phyloP scores from a whole-genome alignment of 2,113 vertebrate genomes.

The Sclerurus mexicanus region DNA sequence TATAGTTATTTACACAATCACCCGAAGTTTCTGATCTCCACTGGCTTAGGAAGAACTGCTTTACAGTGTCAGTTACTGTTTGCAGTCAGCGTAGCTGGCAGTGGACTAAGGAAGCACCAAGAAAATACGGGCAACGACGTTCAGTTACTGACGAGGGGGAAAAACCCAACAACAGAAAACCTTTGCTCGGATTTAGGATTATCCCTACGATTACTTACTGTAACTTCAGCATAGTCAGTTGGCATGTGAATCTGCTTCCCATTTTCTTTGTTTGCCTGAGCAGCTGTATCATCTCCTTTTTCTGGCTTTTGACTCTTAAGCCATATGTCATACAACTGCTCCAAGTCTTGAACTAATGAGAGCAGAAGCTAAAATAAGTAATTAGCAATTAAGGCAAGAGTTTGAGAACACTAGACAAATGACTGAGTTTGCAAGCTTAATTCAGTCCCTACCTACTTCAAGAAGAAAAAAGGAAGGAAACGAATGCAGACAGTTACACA shows the following conservation, averaged over 20 bases:
- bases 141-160: background rate
- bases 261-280: slow-evolving; percentile 82
- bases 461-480: background rate
- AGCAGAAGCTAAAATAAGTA: slow-evolving; percentile 60
- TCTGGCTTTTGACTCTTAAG: slow-evolving; percentile 90
- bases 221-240: slow-evolving; percentile 94
- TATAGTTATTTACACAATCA: background rate
- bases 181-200: background rate
- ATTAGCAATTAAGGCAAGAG: slow-evolving; percentile 51
- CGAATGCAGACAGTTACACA: background rate
- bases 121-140: background rate
- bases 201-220: slow-evolving; percentile 74
- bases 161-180: background rate
- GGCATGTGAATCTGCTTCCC: slow-evolving; percentile 98
- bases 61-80: background rate
- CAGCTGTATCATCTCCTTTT: slow-evolving; percentile 83
- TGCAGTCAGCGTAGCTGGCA: background rate
- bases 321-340: slow-evolving; percentile 96
- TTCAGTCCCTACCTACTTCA: background rate
- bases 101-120: background rate
- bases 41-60: background rate
- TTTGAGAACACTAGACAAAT: slow-evolving; percentile 18
- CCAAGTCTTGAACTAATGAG: slow-evolving; percentile 92
- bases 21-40: background rate
- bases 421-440: background rate